Percentiles rank a stretch among this genome's conserved stretches.
phyloP scores from a whole-genome alignment of 2,113 vertebrate genomes.

The Emydocephalus ijimae region DNA sequence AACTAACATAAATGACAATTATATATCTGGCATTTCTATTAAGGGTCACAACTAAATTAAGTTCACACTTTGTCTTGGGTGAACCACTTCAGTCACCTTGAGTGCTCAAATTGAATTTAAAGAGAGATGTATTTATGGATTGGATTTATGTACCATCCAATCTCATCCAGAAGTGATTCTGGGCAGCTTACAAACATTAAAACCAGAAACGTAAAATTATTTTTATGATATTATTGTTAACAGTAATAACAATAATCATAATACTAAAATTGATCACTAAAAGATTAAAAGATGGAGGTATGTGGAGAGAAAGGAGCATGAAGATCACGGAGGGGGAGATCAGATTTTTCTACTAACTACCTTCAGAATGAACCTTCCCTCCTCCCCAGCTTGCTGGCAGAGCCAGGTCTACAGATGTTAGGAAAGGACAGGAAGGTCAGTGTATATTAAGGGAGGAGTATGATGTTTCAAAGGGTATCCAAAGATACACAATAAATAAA shows the following conservation, averaged over 20 bases:
- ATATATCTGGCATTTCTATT: background rate
- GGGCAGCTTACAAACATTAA: background rate
- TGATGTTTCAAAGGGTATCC: background rate
- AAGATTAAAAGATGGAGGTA: background rate
- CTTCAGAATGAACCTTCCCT: background rate
- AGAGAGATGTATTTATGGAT: background rate
- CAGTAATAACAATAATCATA: background rate
- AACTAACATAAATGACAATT: background rate
- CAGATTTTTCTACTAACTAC: background rate
- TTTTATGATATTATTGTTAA: background rate
- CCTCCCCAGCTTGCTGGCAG: too few relatives aligned
- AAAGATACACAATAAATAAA: background rate
- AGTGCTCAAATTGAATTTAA: background rate
- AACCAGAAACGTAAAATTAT: background rate
- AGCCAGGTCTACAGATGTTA: background rate
- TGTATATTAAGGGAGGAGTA: too few relatives aligned
- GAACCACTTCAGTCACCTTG: background rate
- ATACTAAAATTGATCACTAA: background rate
- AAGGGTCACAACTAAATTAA: background rate
- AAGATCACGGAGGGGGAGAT: too few relatives aligned
- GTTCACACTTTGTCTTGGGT: background rate
- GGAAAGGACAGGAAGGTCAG: too few relatives aligned
- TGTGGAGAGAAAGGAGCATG: too few relatives aligned
- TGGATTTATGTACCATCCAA: background rate
- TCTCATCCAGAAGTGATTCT: background rate